Evolutionary conservation across 2,888 invertebrate genomes (phyloP).

Genomic region (Polydrusus cervinus): DNA sequence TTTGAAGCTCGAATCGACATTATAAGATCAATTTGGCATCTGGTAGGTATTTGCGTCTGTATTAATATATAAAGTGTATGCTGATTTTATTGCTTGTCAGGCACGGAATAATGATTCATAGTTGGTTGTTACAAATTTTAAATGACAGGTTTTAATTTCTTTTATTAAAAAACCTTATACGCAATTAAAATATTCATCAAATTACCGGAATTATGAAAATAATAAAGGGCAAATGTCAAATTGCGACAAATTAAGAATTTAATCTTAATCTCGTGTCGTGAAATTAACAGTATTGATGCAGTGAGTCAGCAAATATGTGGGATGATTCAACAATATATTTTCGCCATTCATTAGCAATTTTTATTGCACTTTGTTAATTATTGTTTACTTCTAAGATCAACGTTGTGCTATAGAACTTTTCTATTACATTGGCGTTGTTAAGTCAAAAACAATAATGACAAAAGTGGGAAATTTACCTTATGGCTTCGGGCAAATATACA

Average conservation of each 20-base stretch:
- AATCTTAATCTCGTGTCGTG: conserved; percentile 7
- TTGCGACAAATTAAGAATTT: conserved; percentile 23
- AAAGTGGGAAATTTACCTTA: no score
- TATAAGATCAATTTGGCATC: no score
- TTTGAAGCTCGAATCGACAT: no score
- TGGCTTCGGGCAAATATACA: no score
- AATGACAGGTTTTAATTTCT: no score
- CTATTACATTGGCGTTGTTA: no score
- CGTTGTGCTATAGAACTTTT: not conserved
- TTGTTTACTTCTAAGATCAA: not conserved
- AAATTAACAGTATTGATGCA: not conserved
- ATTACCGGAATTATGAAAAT: conserved; percentile 18
- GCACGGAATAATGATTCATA: no score
- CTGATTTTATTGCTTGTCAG: no score
- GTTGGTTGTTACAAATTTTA: no score
- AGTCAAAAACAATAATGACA: no score
- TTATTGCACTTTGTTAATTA: not conserved
- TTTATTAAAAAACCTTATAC: not conserved
- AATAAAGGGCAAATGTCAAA: conserved; percentile 31
- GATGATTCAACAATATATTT: conserved; percentile 11
- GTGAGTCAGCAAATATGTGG: conserved; percentile 4
- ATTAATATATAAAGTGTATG: no score
- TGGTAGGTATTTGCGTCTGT: no score
- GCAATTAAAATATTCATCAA: conserved; percentile 27
- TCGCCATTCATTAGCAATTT: conserved; percentile 7